Evolutionary conservation across 2,113 vertebrate species (phyloP), one percentile per base, ranked within the genome.

Genomic region (Desmodus rotundus): DNA sequence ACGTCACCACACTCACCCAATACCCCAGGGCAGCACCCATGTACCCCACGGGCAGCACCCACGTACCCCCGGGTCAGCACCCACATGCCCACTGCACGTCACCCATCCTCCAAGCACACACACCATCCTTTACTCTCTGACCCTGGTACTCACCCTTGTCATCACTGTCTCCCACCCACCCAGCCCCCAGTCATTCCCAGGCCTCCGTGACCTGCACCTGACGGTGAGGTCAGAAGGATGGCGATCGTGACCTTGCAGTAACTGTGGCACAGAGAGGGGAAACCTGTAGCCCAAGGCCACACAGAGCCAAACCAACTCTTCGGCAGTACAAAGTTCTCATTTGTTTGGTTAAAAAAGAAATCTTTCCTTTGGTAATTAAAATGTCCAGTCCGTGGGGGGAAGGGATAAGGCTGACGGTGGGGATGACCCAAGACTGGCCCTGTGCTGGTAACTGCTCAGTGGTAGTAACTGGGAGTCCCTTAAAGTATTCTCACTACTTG

Each of bases 381-480:
- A 72, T 26, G 3, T 9, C 63, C 70, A 13, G 56, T 43, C 47
- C 26, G 0, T n/a, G 15, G 33, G 19, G 33, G 16, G 15, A 58
- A n/a, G 28, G 33, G 31, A n/a, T 11, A 10, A 36, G 2, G 7
- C 28, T 0, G 1, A 72, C 9, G 43, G 16, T 45, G 7, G 19
- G 24, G 28, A 41, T 58, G 38, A 72, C 61, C 38, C 17, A 20
- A 76, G 33, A 36, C 26, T 14, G 54, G 17, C 61, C 17, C 0
- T 2, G 20, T 4, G 63, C 10, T 58, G 47, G 9, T 31, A 31
- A 31, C 54, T 10, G 14, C 10, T 36, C 1, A 63, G 65, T 6
- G 2, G 9, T 5, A 67, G n/a, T 28, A 3, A n/a, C 15, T 2
- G 1, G 33, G 14, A 17, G 38, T 43, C 12, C 2, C 2, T 4